Conservation (phyloP, 2,888 invertebrate species). For the Carcina quercana region DNA sequence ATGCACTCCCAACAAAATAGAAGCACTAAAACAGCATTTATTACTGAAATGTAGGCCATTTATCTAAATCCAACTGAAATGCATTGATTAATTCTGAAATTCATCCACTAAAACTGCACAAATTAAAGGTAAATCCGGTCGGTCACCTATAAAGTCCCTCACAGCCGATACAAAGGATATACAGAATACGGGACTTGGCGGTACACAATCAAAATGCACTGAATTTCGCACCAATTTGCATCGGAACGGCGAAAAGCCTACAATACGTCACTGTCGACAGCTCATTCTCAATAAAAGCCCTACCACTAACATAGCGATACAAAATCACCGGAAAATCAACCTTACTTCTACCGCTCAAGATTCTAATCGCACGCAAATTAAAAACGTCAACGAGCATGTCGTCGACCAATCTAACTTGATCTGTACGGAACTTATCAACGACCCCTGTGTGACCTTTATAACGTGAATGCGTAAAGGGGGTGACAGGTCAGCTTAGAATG, state of each 20-base stretch:
- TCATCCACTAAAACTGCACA: too few species aligned
- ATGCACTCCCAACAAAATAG: too few species aligned
- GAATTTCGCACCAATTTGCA: constrained; percentile 37
- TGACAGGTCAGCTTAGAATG: constrained; percentile 28
- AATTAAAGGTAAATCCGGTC: too few species aligned
- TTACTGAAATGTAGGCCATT: too few species aligned
- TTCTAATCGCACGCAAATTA: constrained; percentile 20
- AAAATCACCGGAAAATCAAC: constrained; percentile 21
- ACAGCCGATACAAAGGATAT: too few species aligned
- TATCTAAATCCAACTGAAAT: too few species aligned
- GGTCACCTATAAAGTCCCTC: too few species aligned
- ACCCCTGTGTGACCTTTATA: constrained; percentile 6
- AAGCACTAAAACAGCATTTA: too few species aligned
- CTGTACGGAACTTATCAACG: too few species aligned
- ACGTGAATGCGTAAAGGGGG: constrained; percentile 11
- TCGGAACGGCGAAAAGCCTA: constrained; percentile 54
- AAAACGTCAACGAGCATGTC: constrained; percentile 25
- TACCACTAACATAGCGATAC: constrained; percentile 9
- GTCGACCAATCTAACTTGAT: too few species aligned
- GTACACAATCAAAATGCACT: constrained; percentile 20
- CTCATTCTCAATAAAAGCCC: constrained; percentile 56
- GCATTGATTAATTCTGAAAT: too few species aligned
- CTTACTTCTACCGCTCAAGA: constrained; percentile 18
- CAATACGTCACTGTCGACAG: constrained; percentile 65
- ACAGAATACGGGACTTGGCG: too few species aligned